A percentile compares a stretch with the other conserved stretches of the same genome.
Conservation (phyloP, 92 coral and sea anemone species). For the Epizoanthus scotinus region DNA sequence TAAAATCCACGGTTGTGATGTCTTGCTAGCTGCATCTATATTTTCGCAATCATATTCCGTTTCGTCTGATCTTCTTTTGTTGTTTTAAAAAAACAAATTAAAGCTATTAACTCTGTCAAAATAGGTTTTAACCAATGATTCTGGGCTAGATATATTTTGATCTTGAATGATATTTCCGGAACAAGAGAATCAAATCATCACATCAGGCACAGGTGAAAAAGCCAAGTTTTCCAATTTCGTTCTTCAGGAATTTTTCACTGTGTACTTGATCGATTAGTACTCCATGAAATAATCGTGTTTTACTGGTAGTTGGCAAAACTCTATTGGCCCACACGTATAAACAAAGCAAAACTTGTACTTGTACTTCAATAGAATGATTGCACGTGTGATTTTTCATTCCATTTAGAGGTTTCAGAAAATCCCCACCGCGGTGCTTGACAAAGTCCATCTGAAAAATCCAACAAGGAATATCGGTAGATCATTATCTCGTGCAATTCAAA, state of each 20-base stretch:
- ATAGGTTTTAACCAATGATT: too few relatives aligned
- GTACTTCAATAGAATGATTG: slow-evolving; percentile 7
- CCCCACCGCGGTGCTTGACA: neutral
- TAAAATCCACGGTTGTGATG: too few relatives aligned
- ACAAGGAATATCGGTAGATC: neutral
- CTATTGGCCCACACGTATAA: slow-evolving; percentile 21
- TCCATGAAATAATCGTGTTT: neutral
- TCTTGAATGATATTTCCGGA: too few relatives aligned
- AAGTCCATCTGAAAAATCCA: neutral
- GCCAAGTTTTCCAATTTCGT: neutral
- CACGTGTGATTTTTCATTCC: slow-evolving; percentile 29
- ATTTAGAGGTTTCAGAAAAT: neutral
- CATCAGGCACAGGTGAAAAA: too few relatives aligned
- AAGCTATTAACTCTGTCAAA: too few relatives aligned
- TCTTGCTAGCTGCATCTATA: too few relatives aligned
- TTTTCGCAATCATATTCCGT: too few relatives aligned
- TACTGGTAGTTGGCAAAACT: slow-evolving; percentile 14
- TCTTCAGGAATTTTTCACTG: neutral
- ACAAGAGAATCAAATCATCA: too few relatives aligned
- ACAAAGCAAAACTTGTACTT: slow-evolving; percentile 20
- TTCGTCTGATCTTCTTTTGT: too few relatives aligned
- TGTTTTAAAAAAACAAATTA: too few relatives aligned
- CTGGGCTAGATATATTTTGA: too few relatives aligned
- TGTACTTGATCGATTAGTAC: neutral
- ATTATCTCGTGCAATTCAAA: neutral